These are phyloP conservation scores for Stegodyphus mimosarum DNA, from an alignment of 1,140 invertebrate species.

Conservation along the genomic window DNA sequence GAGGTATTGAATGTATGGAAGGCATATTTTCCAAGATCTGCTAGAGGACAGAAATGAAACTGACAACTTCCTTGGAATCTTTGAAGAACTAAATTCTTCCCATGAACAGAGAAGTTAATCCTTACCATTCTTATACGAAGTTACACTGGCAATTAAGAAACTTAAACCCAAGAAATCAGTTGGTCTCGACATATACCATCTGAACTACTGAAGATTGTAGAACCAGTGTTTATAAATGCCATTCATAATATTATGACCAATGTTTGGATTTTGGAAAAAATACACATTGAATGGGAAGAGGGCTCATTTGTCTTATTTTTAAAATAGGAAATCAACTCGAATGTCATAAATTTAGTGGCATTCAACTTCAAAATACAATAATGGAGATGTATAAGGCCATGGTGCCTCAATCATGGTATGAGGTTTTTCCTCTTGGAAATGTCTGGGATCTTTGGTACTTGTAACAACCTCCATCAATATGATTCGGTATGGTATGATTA, in stretches of 20 bases:
- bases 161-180: neutral
- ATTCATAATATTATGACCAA: neutral
- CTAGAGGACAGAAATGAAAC: neutral
- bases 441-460: neutral
- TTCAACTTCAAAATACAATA: neutral
- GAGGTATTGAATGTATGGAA: neutral
- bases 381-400: neutral
- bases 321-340: neutral
- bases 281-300: neutral
- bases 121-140: neutral
- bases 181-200: neutral
- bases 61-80: neutral
- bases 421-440: neutral
- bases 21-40: neutral
- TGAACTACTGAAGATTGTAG: neutral
- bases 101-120: neutral
- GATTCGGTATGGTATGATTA: too few species aligned
- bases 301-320: neutral
- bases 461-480: too few species aligned
- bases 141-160: neutral
- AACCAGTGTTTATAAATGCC: neutral
- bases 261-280: neutral
- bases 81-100: neutral
- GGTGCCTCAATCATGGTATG: neutral
- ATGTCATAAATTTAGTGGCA: neutral